Conservation (phyloP, 2,888 invertebrate genomes). For the Cataglyphis cursor region DNA sequence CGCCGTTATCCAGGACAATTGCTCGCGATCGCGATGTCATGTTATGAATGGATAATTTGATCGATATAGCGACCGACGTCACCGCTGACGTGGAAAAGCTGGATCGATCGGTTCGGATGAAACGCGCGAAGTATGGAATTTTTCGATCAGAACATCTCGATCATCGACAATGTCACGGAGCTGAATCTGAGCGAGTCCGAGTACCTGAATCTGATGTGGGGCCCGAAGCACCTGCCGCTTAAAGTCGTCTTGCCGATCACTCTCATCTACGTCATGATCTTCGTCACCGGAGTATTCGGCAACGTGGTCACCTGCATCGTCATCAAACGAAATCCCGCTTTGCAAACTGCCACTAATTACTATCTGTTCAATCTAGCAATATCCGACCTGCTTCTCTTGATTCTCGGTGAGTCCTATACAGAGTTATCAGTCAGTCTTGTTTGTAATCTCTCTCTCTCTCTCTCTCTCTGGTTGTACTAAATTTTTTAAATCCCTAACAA, state of each 20-base stretch:
- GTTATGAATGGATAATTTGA: conserved; percentile 14
- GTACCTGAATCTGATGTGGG: conserved; percentile 89
- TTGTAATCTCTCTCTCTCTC: neutral
- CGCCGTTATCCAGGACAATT: neutral
- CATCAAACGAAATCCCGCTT: conserved; percentile 92
- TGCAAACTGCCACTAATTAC: conserved; percentile 97
- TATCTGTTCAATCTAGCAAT: conserved; percentile 96
- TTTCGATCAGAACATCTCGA: conserved; percentile 27
- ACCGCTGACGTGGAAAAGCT: neutral
- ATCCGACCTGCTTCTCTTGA: conserved; percentile 93
- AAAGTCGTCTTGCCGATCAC: conserved; percentile 88
- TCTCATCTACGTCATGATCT: conserved; percentile 91
- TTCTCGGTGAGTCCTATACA: conserved; percentile 90
- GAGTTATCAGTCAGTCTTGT: neutral
- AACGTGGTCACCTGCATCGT: conserved; percentile 95
- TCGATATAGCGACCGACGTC: neutral
- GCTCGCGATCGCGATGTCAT: neutral
- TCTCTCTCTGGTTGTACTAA: neutral
- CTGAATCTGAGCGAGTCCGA: conserved; percentile 89
- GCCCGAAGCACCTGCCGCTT: conserved; percentile 89
- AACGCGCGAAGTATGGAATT: conserved; percentile 63
- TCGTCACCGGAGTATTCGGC: conserved; percentile 93
- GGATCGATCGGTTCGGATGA: neutral
- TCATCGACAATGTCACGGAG: conserved; percentile 81
- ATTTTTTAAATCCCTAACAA: neutral